Conservation (phyloP, 2,113 vertebrate species). For the Oreamnos americanus region DNA sequence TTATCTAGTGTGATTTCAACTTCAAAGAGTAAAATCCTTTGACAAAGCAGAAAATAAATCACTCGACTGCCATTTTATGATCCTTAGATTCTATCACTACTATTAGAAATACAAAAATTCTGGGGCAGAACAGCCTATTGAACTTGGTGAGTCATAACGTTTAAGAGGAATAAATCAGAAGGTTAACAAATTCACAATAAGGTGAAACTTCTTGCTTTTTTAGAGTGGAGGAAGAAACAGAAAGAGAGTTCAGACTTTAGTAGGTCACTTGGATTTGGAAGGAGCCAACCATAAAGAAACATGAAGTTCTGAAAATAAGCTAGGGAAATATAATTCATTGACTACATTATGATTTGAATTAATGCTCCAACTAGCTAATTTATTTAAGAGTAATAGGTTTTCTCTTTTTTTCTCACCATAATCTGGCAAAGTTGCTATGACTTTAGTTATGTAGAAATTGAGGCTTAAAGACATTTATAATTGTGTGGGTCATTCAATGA, state of each 20-base stretch:
- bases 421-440: neutral
- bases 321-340: neutral
- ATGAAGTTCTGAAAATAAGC: neutral
- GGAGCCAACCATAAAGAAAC: neutral
- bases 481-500: accelerated
- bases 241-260: neutral
- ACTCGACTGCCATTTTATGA: neutral
- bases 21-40: neutral
- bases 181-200: neutral
- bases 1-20: neutral
- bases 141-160: neutral
- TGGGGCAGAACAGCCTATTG: neutral
- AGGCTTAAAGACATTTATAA: neutral
- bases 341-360: neutral
- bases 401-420: neutral
- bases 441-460: neutral
- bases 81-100: neutral
- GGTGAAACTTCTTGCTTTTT: neutral
- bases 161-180: neutral
- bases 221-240: neutral
- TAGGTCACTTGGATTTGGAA: neutral
- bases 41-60: neutral
- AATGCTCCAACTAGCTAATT: neutral
- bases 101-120: neutral
- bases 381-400: neutral